Conservation (phyloP, 2,113 vertebrate species). For the Silurus asotus region DNA sequence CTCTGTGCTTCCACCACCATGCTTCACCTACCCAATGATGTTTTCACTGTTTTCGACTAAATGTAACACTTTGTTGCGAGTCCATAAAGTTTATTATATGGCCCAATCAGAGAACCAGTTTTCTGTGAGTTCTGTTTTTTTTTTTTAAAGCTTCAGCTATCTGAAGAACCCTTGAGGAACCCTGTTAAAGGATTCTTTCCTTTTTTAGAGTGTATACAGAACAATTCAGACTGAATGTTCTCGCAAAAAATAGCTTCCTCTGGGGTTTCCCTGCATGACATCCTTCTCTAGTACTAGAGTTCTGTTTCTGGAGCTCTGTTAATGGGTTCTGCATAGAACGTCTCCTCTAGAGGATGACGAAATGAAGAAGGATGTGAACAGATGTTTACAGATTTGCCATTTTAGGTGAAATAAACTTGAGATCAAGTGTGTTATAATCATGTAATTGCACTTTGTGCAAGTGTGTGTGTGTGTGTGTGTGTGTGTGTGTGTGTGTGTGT, state of each 20-base stretch:
- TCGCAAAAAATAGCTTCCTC: background rate
- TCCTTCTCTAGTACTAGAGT: background rate
- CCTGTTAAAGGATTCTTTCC: background rate
- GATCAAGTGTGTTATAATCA: background rate
- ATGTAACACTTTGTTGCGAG: background rate
- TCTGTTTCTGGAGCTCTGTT: background rate
- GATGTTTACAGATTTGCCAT: background rate
- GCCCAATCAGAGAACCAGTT: background rate
- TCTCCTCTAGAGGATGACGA: background rate
- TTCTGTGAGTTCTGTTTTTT: background rate
- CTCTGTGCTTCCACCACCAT: background rate
- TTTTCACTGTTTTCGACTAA: background rate
- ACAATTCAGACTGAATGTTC: background rate
- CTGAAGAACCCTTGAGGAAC: background rate
- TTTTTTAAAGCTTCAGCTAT: background rate
- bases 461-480: background rate
- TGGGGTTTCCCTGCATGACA: background rate
- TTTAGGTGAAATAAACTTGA: background rate
- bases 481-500: background rate
- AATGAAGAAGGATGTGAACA: background rate
- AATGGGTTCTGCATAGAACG: background rate
- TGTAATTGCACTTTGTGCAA: background rate
- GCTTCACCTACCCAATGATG: background rate
- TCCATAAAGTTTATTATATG: background rate
- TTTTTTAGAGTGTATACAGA: background rate